Base-by-base conservation (phyloP, 2,113 vertebrate species). In the Nanorana parkeri region DNA sequence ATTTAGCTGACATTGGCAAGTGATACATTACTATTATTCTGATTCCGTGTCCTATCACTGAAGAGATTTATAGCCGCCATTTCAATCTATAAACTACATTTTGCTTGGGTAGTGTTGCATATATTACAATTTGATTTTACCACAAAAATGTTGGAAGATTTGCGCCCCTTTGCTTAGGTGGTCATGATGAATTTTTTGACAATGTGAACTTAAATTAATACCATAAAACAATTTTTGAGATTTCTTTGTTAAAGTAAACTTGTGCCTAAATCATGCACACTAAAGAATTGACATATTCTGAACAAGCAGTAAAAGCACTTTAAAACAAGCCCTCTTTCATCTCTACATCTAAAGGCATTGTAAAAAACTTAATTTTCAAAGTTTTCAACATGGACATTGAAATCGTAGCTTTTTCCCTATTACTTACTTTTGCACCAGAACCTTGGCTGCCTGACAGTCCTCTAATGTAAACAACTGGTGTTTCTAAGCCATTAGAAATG, bases 1-100 rank as follows among this genome's bases (percentile, higher is more conserved):
- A 94, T 93, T 91, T 90, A 85, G 69, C 86, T 92, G 92, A 92
- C 92, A 93, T 85, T 87, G 90, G 92, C 88, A 93, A 89, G 90
- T 92, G 91, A 94, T 92, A 90, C 92, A 91, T 89, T 90, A 88
- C 90, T 92, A 88, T 90, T 92, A 88, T 91, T 91, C 87, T 81
- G 85, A 90, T 91, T 91, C 87, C 88, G 89, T 91, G 89, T 86
- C 80, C 86, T 91, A 77, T 88, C 89, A 66, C 24, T 1, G 83
- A 84, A 84, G 91, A 92, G 91, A 94, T 94, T 93, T 94, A 94
- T 91, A 87, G 88, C 85, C 84, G 73, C 88, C 81, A 77, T 86
- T 92, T 89, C 85, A 91, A 88, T 89, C 86, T 82, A 83, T 86
- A 85, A 84, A 85, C 86, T 88, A 87, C 90, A 88, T 89, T 79